phyloP scores from a whole-genome alignment of 2,113 vertebrate genomes.

The Barbus barbus region DNA sequence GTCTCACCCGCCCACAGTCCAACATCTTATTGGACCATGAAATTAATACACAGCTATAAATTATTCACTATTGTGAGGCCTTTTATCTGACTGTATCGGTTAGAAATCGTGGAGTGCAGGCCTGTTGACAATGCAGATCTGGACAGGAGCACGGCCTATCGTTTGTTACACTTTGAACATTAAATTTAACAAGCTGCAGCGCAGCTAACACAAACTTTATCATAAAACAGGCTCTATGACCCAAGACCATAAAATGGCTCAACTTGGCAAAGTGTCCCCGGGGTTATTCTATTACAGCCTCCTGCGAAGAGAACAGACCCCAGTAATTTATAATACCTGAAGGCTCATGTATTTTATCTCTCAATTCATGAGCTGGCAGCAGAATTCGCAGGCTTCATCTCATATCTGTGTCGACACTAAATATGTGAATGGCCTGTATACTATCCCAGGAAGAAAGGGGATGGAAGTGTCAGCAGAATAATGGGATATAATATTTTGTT shows the following conservation, averaged over 20 bases:
- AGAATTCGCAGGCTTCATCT: neutral
- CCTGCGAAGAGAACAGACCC: conserved; percentile 54
- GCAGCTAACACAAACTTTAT: conserved; percentile 66
- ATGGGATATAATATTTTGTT: neutral
- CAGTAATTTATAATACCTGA: conserved; percentile 56
- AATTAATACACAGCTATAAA: conserved; percentile 69
- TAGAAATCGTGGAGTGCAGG: conserved; percentile 58
- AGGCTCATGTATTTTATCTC: conserved; percentile 61
- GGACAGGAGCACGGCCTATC: conserved; percentile 53
- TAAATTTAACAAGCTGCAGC: conserved; percentile 68
- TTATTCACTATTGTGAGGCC: conserved; percentile 66
- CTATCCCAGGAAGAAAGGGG: neutral
- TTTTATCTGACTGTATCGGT: conserved; percentile 64
- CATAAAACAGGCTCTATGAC: conserved; percentile 61
- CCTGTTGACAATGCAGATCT: conserved; percentile 67
- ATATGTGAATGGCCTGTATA: neutral
- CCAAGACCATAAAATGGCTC: conserved; percentile 48
- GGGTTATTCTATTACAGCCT: conserved; percentile 58
- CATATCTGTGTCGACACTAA: conserved; percentile 27
- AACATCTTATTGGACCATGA: conserved; percentile 61
- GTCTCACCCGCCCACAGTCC: conserved; percentile 49
- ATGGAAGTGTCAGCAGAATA: neutral
- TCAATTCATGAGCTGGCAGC: conserved; percentile 32
- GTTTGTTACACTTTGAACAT: conserved; percentile 67
- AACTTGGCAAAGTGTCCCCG: conserved; percentile 45